Evolutionary conservation across 2,113 vertebrate genomes (phyloP).

Genomic region (Tringa solitaria): DNA sequence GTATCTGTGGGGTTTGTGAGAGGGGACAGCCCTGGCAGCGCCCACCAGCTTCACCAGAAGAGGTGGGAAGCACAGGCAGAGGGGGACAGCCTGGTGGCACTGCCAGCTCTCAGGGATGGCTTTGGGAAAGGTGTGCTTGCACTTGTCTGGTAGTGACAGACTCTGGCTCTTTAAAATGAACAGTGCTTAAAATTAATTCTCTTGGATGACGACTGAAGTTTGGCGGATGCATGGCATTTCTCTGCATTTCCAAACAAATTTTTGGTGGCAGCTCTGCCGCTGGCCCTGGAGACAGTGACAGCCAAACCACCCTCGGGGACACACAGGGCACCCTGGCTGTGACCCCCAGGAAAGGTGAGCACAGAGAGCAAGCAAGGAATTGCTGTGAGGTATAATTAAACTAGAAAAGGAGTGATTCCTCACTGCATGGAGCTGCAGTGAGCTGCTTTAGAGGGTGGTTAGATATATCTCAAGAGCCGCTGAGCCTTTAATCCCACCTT

Average conservation of each 20-base stretch:
- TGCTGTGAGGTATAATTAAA: neutral
- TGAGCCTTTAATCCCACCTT: constrained; percentile 40
- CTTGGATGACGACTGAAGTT: neutral
- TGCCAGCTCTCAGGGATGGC: neutral
- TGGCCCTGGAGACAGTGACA: neutral
- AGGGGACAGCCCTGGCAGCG: neutral
- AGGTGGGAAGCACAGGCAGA: fast-evolving
- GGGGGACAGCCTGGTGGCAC: neutral
- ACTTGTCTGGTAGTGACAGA: neutral
- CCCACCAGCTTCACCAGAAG: neutral
- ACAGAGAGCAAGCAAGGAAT: neutral
- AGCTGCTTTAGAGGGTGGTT: neutral
- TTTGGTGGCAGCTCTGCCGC: neutral
- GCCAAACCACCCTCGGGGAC: neutral
- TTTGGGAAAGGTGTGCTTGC: neutral
- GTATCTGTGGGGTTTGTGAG: neutral
- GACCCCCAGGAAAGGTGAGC: neutral
- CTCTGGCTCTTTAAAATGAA: neutral
- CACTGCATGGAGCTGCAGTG: neutral
- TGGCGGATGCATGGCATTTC: neutral
- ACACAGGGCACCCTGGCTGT: neutral
- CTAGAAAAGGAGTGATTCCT: neutral
- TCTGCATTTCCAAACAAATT: neutral
- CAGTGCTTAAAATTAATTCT: constrained; percentile 40
- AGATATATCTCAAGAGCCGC: neutral